Conservation (phyloP, 2,113 vertebrate genomes). For the Ameiurus melas region DNA sequence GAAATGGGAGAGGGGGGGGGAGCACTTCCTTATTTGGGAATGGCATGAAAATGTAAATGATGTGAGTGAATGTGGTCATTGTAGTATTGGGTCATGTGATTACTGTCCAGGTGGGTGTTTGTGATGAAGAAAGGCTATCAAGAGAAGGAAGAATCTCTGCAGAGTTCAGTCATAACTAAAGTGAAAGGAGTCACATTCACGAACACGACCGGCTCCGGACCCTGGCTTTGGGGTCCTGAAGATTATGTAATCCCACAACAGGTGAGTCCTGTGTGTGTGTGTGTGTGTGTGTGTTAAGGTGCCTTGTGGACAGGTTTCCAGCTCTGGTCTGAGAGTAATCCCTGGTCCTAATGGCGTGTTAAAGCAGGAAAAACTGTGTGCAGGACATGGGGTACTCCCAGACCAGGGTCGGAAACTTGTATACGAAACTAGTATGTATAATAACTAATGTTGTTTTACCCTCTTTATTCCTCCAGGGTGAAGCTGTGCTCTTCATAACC, state of each 20-base stretch:
- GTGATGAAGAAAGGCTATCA: slow-evolving; percentile 89
- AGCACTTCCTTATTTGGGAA: neutral
- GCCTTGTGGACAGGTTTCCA: neutral
- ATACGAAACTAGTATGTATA: neutral
- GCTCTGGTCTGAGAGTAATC: neutral
- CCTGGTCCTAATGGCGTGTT: neutral
- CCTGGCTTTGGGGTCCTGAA: slow-evolving; percentile 85
- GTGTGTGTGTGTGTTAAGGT: too few relatives aligned
- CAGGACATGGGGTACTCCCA: neutral
- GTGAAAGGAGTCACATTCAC: slow-evolving; percentile 86
- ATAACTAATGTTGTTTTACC: neutral
- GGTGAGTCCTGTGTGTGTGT: slow-evolving; percentile 68
- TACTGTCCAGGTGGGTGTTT: slow-evolving; percentile 86
- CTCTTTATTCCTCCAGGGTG: slow-evolving; percentile 74
- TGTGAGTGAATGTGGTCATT: neutral
- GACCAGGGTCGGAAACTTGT: neutral
- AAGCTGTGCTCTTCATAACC: slow-evolving; percentile 81
- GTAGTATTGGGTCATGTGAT: neutral
- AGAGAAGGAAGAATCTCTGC: slow-evolving; percentile 82
- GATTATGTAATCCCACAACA: slow-evolving; percentile 91
- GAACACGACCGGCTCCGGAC: slow-evolving; percentile 79
- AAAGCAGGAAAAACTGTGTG: too few relatives aligned
- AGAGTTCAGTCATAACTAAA: slow-evolving; percentile 88
- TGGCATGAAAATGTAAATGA: neutral
- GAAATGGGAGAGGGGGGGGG: neutral